Percentiles rank a stretch among this genome's conserved stretches.
Evolutionary conservation across 64 coral and sea anemone species (phyloP).

Genomic region (Stichodactyla helianthus): DNA sequence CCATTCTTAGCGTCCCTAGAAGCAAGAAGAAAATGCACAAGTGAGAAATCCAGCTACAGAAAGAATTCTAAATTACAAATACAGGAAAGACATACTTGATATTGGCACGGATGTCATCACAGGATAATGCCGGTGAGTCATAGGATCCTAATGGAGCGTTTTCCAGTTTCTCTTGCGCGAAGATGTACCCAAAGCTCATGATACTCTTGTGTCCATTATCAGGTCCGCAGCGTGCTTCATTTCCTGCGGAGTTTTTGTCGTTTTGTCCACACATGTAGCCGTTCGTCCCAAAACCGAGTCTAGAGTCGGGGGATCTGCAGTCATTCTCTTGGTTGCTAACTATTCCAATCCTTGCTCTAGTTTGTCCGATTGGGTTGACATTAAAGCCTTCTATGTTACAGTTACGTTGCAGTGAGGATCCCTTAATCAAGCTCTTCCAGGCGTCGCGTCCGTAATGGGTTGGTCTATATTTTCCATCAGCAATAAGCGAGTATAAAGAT

Average conservation of each 20-base stretch:
- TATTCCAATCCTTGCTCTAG: slow-evolving; percentile 29
- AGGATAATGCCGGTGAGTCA: not conserved
- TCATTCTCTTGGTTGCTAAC: slow-evolving; percentile 20
- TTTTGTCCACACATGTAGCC: not conserved
- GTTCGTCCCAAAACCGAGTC: slow-evolving; percentile 27
- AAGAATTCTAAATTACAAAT: not conserved
- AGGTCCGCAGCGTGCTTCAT: not conserved
- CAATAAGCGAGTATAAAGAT: not conserved
- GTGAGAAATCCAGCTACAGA: not conserved
- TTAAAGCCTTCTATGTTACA: slow-evolving; percentile 34
- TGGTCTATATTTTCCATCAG: slow-evolving; percentile 7
- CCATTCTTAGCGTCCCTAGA: slow-evolving; percentile 19
- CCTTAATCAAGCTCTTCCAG: slow-evolving; percentile 23
- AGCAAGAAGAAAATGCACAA: not conserved
- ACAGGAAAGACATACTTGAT: not conserved
- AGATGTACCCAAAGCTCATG: not conserved
- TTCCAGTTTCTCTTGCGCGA: not conserved
- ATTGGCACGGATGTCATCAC: not conserved
- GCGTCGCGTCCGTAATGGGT: slow-evolving; percentile 8
- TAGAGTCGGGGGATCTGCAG: slow-evolving; percentile 10
- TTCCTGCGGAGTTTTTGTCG: not conserved
- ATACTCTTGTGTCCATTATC: not conserved
- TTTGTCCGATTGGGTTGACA: not conserved
- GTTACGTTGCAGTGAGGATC: slow-evolving; percentile 15
- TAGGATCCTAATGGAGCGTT: not conserved